Percentiles rank a stretch among this genome's conserved stretches.
These are phyloP conservation scores for Etia nguti DNA, from an alignment of 2,113 vertebrate species.

Conservation along the genomic window DNA sequence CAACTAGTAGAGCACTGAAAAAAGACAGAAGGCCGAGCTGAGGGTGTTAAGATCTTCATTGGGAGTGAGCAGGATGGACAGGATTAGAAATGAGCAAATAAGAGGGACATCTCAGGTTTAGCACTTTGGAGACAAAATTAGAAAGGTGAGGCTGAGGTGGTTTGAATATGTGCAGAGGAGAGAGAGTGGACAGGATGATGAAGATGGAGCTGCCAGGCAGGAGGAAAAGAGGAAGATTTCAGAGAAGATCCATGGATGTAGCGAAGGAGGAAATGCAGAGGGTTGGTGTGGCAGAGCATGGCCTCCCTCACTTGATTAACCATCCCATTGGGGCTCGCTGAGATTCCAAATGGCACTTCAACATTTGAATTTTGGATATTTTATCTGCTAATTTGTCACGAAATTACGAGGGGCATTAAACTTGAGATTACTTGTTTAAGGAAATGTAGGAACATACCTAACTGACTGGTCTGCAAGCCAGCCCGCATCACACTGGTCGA, in stretches of 20 bases:
- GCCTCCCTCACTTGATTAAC: background rate
- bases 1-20: background rate
- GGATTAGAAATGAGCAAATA: too few relatives aligned
- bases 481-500: constrained; percentile 93
- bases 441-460: constrained; percentile 55
- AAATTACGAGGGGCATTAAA: background rate
- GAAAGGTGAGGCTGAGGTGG: background rate
- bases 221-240: background rate
- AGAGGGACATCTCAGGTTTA: background rate
- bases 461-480: constrained; percentile 91
- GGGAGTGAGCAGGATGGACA: too few relatives aligned
- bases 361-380: background rate
- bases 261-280: background rate
- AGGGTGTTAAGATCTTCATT: too few relatives aligned
- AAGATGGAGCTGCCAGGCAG: background rate
- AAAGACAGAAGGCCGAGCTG: too few relatives aligned
- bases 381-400: background rate
- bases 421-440: background rate
- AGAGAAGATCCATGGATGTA: background rate
- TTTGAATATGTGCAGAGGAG: background rate
- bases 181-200: background rate
- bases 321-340: background rate
- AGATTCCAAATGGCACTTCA: background rate
- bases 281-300: background rate
- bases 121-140: background rate